Evolutionary conservation across 2,113 vertebrate species (phyloP).

Genomic region (Pao palembangensis): DNA sequence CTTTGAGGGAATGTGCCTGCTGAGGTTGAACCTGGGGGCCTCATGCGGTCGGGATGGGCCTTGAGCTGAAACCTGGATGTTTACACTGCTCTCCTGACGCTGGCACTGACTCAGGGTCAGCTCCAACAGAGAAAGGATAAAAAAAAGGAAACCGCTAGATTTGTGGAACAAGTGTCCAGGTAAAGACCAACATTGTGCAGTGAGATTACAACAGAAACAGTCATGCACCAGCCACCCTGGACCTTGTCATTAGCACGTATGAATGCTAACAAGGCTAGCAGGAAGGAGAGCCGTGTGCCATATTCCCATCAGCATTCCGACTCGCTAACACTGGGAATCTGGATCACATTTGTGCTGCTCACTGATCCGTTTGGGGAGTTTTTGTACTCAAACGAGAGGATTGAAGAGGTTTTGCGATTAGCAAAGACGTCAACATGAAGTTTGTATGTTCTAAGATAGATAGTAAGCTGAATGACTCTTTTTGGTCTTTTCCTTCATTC

Average conservation of each 20-base stretch:
- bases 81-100: slow-evolving; percentile 54
- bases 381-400: slow-evolving; percentile 21
- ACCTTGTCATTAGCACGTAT: slow-evolving; percentile 42
- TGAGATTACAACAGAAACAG: too few relatives aligned
- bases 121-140: slow-evolving; percentile 1
- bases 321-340: slow-evolving; percentile 24
- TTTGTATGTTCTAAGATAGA: neutral
- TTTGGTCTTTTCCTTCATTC: too few relatives aligned
- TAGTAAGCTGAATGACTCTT: neutral
- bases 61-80: slow-evolving; percentile 57
- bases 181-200: neutral
- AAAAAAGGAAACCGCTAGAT: neutral
- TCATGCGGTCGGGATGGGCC: slow-evolving; percentile 35
- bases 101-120: slow-evolving; percentile 47
- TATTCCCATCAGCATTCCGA: slow-evolving; percentile 39
- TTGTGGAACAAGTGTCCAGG: neutral
- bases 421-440: neutral
- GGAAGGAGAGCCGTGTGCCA: slow-evolving; percentile 25
- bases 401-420: neutral
- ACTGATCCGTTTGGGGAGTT: slow-evolving; percentile 9
- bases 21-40: slow-evolving; percentile 37
- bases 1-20: slow-evolving; percentile 53
- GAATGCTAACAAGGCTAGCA: slow-evolving; percentile 48
- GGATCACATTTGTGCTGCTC: slow-evolving; percentile 35
- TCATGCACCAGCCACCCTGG: slow-evolving; percentile 25